These are phyloP conservation scores for Donacobius atricapilla DNA, from an alignment of 2,113 vertebrate species.

Conservation along the genomic window DNA sequence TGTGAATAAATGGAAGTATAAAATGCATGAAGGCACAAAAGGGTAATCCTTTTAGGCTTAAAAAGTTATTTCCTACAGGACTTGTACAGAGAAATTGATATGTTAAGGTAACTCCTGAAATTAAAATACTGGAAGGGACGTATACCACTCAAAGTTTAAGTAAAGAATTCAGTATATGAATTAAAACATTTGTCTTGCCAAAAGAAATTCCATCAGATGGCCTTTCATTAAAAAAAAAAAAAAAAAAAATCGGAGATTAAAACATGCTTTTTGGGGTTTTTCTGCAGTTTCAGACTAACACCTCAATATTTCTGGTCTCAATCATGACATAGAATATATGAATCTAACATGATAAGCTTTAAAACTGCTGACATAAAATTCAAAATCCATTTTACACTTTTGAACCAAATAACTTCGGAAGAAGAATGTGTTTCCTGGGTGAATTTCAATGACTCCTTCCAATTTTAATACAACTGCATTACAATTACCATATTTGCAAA, in stretches of 20 bases:
- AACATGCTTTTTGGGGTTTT: neutral
- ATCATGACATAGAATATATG: neutral
- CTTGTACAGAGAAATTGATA: neutral
- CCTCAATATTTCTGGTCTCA: neutral
- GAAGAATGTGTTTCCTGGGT: neutral
- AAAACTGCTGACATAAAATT: neutral
- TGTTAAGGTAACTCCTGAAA: neutral
- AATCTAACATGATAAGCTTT: neutral
- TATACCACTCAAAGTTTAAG: neutral
- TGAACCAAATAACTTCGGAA: neutral
- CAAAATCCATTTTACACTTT: neutral
- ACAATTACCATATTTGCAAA: slow-evolving; percentile 51
- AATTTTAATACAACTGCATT: slow-evolving; percentile 37
- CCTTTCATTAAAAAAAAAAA: neutral
- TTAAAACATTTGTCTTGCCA: neutral
- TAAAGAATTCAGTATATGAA: neutral
- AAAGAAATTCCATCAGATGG: neutral
- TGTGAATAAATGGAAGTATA: neutral
- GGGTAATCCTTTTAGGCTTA: neutral
- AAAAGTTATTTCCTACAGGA: neutral
- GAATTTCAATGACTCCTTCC: slow-evolving; percentile 22
- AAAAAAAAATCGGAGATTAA: neutral
- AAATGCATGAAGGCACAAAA: neutral
- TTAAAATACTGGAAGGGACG: neutral
- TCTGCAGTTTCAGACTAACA: neutral